Conservation (phyloP, 2,888 invertebrate genomes). For the Slavum lentiscoides region DNA sequence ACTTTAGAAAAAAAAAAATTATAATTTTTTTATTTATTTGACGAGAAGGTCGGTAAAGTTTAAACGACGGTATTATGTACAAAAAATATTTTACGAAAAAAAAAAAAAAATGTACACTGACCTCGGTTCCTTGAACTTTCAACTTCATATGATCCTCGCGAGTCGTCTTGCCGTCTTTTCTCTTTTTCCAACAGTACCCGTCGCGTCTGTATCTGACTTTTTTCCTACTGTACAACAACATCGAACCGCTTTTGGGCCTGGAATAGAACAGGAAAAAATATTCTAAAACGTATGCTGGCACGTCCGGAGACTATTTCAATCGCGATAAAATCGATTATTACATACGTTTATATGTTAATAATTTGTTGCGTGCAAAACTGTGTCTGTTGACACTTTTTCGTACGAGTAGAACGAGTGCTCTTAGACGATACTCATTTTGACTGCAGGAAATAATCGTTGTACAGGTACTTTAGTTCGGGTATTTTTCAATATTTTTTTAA, state of each 20-base stretch:
- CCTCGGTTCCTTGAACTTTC: slow-evolving; percentile 95
- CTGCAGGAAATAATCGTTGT: too few species aligned
- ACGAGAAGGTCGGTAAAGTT: too few species aligned
- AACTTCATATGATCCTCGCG: slow-evolving; percentile 99
- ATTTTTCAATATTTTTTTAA: too few species aligned
- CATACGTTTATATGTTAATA: not conserved
- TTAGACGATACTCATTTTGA: too few species aligned
- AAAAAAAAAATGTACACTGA: slow-evolving; percentile 61
- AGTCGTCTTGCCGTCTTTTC: slow-evolving; percentile 97
- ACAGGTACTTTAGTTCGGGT: too few species aligned
- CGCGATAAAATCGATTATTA: not conserved
- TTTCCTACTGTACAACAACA: slow-evolving; percentile 94
- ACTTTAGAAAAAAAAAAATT: too few species aligned
- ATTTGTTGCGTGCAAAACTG: too few species aligned
- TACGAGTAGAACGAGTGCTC: too few species aligned
- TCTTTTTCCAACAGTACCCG: slow-evolving; percentile 98
- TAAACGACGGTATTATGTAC: too few species aligned
- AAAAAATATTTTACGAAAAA: too few species aligned
- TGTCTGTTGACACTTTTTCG: too few species aligned
- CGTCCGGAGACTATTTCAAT: not conserved
- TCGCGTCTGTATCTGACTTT: slow-evolving; percentile 93
- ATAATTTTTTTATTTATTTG: too few species aligned
- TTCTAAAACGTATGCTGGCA: not conserved
- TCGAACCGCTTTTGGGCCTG: slow-evolving; percentile 95
- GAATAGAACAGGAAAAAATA: not conserved